phyloP scores from a whole-genome alignment of 2,113 vertebrate genomes.

The Noctilio leporinus region DNA sequence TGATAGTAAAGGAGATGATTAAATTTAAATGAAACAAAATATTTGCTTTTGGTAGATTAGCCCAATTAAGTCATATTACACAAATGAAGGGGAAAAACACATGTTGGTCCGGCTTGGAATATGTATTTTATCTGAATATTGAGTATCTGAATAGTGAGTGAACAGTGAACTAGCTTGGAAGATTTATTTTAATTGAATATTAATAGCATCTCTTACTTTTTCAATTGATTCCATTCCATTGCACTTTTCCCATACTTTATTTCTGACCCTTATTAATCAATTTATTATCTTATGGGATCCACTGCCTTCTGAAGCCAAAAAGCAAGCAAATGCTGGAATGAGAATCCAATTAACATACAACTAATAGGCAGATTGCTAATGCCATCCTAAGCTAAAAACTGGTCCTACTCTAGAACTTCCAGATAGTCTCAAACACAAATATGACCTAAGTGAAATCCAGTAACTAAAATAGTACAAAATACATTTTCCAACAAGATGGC shows the following conservation, averaged over 20 bases:
- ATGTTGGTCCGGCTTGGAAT: background rate
- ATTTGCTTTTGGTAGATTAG: background rate
- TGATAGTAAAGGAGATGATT: background rate
- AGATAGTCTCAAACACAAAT: background rate
- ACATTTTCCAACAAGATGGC: no score
- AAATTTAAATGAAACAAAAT: background rate
- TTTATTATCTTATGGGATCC: background rate
- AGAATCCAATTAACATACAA: background rate
- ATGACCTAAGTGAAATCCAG: background rate
- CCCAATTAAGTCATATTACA: background rate
- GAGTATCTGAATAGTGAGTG: background rate
- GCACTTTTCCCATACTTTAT: background rate
- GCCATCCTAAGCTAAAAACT: background rate
- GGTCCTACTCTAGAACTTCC: background rate
- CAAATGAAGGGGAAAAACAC: background rate
- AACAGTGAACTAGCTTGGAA: background rate
- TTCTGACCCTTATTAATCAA: background rate
- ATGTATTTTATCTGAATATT: background rate
- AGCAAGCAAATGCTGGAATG: background rate
- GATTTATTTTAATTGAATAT: background rate
- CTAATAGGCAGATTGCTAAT: background rate
- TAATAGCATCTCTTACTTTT: background rate
- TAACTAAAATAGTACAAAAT: background rate
- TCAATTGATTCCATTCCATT: background rate
- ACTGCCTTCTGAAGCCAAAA: background rate